Evolutionary conservation across 1,140 invertebrate species (phyloP), one percentile per base, ranked within the genome.

Genomic region (Drusus annulatus): DNA sequence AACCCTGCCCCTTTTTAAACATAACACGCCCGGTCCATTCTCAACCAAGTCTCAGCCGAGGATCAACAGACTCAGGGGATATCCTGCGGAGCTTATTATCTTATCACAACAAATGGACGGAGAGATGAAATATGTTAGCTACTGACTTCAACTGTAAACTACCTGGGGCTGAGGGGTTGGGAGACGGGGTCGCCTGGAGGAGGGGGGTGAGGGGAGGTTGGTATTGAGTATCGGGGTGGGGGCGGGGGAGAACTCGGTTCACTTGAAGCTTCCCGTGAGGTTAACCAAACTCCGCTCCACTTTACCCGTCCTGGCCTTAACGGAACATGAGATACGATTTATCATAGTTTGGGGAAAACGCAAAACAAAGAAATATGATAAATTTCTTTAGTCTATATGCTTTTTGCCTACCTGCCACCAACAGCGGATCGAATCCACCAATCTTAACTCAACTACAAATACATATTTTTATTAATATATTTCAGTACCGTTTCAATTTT

Each of bases 71-170:
- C 21, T 25, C 36, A 13, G 63, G 16, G 63, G 63, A 68, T 31
- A 36, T 16, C 36, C 23, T 68, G 63, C 13, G 63, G 56, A 68
- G 63, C 63, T 68, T 45, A 68, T 68, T 68, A 36, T 68, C 63
- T 68, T 45, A 68, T 68, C 23, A 45, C 16, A 68, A 68, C 63
- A 68, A 68, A 68, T 31, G 31, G 28, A 68, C 63, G 28, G 25
- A 31, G 63, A 68, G 36, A 68, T 68, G 63, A 45, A 68, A 68
- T 68, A 36, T 68, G 25, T 36, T 68, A 36, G 17, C 63, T 36
- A 68, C 63, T 31, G 31, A 36, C 63, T 68, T 36, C 28, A 19
- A 17, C 63, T 31, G 62, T 65, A 65, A 65, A 28, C 62, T 17
- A 28, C 25, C 7, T 28, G n/a, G 7, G 13, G 16, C 58, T 23